Evolutionary conservation across 37 sponge, comb jelly and placozoan genomes (phyloP), one percentile per base, ranked within the genome.

Genomic region (Chondrilla cf. caribensis): DNA sequence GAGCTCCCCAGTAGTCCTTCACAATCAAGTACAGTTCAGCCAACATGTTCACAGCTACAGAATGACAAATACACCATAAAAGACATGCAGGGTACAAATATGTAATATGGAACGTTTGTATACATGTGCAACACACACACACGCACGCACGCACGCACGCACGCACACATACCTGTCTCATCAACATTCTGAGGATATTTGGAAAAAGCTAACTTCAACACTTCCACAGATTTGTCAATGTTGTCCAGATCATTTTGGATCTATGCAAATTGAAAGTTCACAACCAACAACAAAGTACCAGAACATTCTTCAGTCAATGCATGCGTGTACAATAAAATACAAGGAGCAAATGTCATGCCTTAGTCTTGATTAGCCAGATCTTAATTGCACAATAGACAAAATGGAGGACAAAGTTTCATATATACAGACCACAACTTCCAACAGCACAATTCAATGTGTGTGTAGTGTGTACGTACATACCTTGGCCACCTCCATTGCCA

Each of bases 11-110:
- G 78, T 86, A 95, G 29, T 84, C 60, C 71, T 89, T 84, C 40
- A 57, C 21, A n/a, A 75, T 25, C 31, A 92, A 76, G 77, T 85
- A 85, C 54, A 95, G 83, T 54, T 95, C 96, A 43, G 93, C 85
- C 22, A 95, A 79, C 33, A 95, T 73, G 39, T 95, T 92, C 67
- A 95, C 54, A 28, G 84, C 84, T 81, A 39, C 9, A 25, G 43
- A 19, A 28, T 17, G 54, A n/a, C n/a, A n/a, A n/a, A n/a, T n/a
- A n/a, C n/a, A n/a, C n/a, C n/a, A n/a, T n/a, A n/a, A n/a, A n/a
- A n/a, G n/a, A n/a, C n/a, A n/a, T n/a, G n/a, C n/a, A n/a, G n/a
- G n/a, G n/a, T n/a, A n/a, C n/a, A n/a, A n/a, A n/a, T n/a, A n/a
- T n/a, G n/a, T n/a, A n/a, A n/a, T n/a, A n/a, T n/a, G n/a, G n/a